These are phyloP conservation scores for Myanophis thanlyinensis DNA, from an alignment of 2,113 vertebrate species.

Conservation along the genomic window DNA sequence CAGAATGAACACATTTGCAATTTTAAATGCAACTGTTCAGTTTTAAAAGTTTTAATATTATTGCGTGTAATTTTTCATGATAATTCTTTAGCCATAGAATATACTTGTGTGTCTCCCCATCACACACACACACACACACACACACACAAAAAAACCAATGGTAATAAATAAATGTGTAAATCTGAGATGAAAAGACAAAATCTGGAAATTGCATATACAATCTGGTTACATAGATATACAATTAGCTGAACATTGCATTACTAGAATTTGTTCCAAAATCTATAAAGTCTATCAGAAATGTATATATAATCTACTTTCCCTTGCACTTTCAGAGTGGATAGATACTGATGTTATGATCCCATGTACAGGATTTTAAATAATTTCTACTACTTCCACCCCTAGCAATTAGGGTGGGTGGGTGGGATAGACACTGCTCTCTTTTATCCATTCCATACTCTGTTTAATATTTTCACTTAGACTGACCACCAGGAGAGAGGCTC, in stretches of 20 bases:
- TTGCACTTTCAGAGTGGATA: background rate
- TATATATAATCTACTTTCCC: background rate
- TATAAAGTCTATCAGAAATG: background rate
- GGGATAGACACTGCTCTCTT: background rate
- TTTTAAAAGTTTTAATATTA: background rate
- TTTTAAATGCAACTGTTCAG: background rate
- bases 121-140: background rate
- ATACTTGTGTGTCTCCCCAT: background rate
- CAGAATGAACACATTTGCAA: background rate
- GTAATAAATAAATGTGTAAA: background rate
- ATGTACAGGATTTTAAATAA: background rate
- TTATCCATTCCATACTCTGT: background rate
- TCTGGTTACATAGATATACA: background rate
- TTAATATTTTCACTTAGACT: background rate
- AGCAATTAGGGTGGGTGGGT: rapidly evolving
- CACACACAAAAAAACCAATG: background rate
- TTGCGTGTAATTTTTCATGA: background rate
- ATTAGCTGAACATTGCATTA: background rate
- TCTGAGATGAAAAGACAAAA: background rate
- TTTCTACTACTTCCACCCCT: background rate
- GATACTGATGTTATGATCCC: background rate
- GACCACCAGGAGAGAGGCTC: background rate
- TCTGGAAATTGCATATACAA: background rate
- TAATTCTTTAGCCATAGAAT: background rate
- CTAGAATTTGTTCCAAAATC: background rate